Conservation (phyloP, 2,113 vertebrate genomes). For the Gambusia affinis region DNA sequence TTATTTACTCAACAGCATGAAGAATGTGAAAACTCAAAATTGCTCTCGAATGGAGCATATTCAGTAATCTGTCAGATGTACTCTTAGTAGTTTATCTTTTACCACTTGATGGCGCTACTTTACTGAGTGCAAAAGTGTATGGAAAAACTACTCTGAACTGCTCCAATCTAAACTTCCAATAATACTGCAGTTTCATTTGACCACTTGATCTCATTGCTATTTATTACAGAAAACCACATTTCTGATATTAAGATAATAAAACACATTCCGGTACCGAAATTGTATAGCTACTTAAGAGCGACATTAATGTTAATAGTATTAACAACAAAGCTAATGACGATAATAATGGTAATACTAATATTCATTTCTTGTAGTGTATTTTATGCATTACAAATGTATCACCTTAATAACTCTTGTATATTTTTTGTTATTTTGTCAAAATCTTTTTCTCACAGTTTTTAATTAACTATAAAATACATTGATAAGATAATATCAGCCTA, state of each 20-base stretch:
- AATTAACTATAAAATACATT: not conserved
- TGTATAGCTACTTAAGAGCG: too few relatives aligned
- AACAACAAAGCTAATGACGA: too few relatives aligned
- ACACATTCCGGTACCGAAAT: not conserved
- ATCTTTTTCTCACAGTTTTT: too few relatives aligned
- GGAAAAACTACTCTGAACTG: slow-evolving; percentile 15
- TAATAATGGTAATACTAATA: too few relatives aligned
- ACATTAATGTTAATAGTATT: not conserved
- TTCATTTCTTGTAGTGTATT: too few relatives aligned
- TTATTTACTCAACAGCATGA: too few relatives aligned
- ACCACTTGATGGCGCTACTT: slow-evolving; percentile 44
- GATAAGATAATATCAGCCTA: not conserved
- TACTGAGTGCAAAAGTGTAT: not conserved
- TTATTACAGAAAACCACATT: slow-evolving; percentile 37
- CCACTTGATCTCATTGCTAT: slow-evolving; percentile 17
- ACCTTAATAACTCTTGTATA: too few relatives aligned
- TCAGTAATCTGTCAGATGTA: not conserved
- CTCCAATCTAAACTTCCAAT: slow-evolving; percentile 35
- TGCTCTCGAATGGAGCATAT: not conserved
- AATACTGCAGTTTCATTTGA: slow-evolving; percentile 39
- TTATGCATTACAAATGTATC: too few relatives aligned
- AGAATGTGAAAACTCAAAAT: not conserved
- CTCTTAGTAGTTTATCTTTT: not conserved
- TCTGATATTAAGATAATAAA: slow-evolving; percentile 5
- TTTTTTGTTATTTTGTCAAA: too few relatives aligned